phyloP scores from a whole-genome alignment of 2,888 invertebrate species.

The Stenolophus ochropezus region DNA sequence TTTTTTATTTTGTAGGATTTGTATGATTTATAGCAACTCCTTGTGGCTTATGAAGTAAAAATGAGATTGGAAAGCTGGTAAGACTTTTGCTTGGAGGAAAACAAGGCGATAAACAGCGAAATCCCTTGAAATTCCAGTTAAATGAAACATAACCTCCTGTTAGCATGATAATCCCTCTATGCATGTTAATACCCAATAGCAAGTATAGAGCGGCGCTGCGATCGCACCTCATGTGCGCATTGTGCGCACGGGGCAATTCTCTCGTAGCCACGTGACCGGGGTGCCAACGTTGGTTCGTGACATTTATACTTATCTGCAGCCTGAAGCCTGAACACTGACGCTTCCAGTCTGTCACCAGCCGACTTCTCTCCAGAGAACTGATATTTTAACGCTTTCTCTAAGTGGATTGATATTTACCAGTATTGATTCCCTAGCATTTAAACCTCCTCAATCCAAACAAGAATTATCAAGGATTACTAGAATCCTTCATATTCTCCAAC shows the following conservation, averaged over 20 bases:
- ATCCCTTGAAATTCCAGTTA: neutral
- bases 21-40: too few relatives aligned
- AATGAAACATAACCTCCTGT: neutral
- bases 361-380: neutral
- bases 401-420: neutral
- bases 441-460: too few relatives aligned
- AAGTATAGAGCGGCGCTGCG: neutral
- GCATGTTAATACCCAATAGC: neutral
- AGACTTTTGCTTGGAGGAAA: neutral
- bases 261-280: constrained; percentile 43
- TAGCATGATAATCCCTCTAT: constrained; percentile 1
- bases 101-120: neutral
- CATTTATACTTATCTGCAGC: constrained; percentile 17
- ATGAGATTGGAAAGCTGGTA: too few relatives aligned
- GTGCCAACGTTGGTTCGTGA: constrained; percentile 7
- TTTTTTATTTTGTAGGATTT: too few relatives aligned
- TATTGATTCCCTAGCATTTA: neutral
- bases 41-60: too few relatives aligned
- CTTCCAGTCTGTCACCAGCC: neutral
- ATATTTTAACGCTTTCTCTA: neutral
- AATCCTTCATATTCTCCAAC: too few relatives aligned
- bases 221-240: constrained; percentile 29
- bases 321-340: neutral
- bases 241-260: constrained; percentile 48
- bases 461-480: too few relatives aligned